Evolutionary conservation across 2,888 invertebrate species (phyloP), one percentile per base, ranked within the genome.

Genomic region (Aspidapion aeneum): DNA sequence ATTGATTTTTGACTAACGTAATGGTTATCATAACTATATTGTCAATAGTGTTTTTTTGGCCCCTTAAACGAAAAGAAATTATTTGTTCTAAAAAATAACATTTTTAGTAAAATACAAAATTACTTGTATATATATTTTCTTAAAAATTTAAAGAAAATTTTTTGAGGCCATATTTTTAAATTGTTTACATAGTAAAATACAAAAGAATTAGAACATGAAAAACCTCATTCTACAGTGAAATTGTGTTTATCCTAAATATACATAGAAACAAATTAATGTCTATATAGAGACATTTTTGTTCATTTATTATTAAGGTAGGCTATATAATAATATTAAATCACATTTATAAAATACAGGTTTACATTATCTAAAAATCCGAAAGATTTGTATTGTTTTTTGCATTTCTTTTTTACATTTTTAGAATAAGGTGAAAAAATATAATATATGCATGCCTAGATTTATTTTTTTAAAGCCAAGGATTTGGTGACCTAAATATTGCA

Each of bases 1-100:
- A 65, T 65, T 66, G 66, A 66, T 65, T 59, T 65, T 52, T 58
- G 58, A 63, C 61, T 65, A 65, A 59, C 52, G 55, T 55, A n/a
- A 20, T 61, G 48, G 57, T 9, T 63, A 51, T 58, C 58, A 21
- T 63, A 66, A 64, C 62, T 63, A 62, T 66, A 66, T 66, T 66
- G 66, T 66, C 66, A 57, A 63, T 58, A 63, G 58, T 61, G 61
- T 61, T 35, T 35, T 59, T 63, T 66, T 61, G 66, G 61, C 63
- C 63, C 62, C 65, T 60, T 64, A 51, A n/a, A 35, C 7, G 35
- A n/a, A 54, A 60, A 55, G 19, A 55, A 57, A 35, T 35, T 35
- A 35, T 35, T 35, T 35, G n/a, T n/a, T n/a, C n/a, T n/a, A n/a
- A n/a, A n/a, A n/a, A 35, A 35, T 7, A 7, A 7, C 12, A 7